Conservation (phyloP, 2,888 invertebrate species). For the Invenusta paracnida region DNA sequence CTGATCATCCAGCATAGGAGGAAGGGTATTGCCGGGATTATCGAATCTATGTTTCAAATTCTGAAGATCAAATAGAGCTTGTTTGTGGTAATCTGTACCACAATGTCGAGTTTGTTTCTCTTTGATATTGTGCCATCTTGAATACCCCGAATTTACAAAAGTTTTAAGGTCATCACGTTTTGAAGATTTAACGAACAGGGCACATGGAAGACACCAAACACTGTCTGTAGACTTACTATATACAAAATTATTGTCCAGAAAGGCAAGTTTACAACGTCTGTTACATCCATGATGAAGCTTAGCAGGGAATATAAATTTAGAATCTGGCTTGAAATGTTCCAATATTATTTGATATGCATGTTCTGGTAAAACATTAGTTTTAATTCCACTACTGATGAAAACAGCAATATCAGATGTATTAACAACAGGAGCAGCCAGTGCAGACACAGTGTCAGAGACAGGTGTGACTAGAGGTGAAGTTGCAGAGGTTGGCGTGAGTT, state of each 20-base stretch:
- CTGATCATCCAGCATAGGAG: background rate
- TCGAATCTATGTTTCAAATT: background rate
- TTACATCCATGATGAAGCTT: background rate
- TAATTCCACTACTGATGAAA: background rate
- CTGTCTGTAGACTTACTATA: background rate
- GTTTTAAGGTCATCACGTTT: background rate
- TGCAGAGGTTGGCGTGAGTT: background rate
- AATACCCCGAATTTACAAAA: background rate
- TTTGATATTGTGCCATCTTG: background rate
- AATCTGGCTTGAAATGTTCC: background rate
- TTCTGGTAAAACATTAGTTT: background rate
- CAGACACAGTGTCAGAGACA: background rate
- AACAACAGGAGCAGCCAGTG: background rate
- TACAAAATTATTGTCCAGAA: background rate
- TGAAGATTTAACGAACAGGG: background rate
- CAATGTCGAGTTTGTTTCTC: background rate
- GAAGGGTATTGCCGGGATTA: background rate
- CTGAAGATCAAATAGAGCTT: background rate
- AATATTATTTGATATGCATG: background rate
- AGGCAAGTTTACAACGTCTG: background rate
- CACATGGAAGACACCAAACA: background rate
- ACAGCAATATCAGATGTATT: background rate
- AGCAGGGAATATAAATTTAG: background rate
- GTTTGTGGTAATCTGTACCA: background rate
- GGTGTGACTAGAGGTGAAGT: background rate